A percentile compares a stretch with the other conserved stretches of the same genome.
These are phyloP conservation scores for Eretmochelys imbricata DNA, from an alignment of 2,113 vertebrate genomes.

Conservation along the genomic window DNA sequence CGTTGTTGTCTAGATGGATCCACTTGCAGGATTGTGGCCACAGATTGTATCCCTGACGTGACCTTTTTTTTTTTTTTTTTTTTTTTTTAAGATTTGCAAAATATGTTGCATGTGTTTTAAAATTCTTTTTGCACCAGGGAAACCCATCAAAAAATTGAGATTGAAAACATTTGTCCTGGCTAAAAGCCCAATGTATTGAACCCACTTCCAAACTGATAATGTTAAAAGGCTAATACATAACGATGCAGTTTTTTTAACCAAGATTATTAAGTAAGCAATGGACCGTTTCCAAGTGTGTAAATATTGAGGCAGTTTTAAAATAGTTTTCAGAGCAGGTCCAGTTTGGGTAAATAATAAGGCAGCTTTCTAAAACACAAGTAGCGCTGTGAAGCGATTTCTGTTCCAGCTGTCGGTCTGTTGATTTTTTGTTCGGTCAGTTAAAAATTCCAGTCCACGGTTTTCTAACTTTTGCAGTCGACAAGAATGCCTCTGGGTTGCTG, in stretches of 20 bases:
- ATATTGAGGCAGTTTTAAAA: neutral
- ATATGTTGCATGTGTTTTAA: neutral
- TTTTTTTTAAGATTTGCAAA: neutral
- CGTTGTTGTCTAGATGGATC: neutral
- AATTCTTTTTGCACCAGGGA: fast-evolving
- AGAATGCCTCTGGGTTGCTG: fast-evolving
- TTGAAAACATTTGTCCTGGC: fast-evolving
- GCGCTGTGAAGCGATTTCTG: neutral
- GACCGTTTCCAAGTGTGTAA: neutral
- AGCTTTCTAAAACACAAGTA: neutral
- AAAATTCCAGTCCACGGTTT: neutral
- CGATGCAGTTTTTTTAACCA: neutral
- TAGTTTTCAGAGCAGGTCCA: neutral
- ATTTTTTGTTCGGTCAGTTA: neutral
- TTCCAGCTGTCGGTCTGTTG: neutral
- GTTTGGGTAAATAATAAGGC: fast-evolving
- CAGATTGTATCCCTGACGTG: neutral
- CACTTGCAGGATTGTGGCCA: neutral
- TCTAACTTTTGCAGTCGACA: neutral
- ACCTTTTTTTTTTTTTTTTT: too few species aligned
- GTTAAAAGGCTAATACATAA: neutral
- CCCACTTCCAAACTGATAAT: neutral
- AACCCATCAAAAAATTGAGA: neutral
- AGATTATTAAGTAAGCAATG: fast-evolving
- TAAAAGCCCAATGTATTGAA: neutral